Conservation (phyloP, 2,888 invertebrate species). For the Chalcis sispes region DNA sequence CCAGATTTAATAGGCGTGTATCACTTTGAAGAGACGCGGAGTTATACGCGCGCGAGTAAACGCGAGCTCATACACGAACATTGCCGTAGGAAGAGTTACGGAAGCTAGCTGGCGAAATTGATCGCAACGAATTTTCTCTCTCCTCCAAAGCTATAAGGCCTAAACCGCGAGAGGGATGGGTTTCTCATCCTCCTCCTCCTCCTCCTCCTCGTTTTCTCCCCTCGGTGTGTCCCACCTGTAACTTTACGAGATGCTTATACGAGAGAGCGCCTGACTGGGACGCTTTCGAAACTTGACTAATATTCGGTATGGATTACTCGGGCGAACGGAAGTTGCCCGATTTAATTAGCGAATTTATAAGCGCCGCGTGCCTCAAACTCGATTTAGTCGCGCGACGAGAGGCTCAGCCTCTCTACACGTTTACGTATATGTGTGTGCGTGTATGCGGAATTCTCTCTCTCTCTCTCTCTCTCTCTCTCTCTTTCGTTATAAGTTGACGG, state of each 20-base stretch:
- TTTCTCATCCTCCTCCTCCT: background rate
- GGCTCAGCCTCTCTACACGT: no score
- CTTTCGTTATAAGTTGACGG: constrained; percentile 35
- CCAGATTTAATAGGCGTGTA: constrained; percentile 31
- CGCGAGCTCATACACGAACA: no score
- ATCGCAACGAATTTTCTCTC: constrained; percentile 21
- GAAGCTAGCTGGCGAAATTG: background rate
- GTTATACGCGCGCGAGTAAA: no score
- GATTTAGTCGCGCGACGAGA: constrained; percentile 3
- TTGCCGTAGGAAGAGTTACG: background rate
- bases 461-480: no score
- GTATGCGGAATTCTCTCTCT: no score
- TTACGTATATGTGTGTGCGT: no score
- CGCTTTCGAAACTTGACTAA: constrained; percentile 45
- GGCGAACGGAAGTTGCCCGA: constrained; percentile 29
- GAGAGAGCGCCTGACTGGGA: background rate
- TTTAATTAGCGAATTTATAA: constrained; percentile 55
- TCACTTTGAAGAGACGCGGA: constrained; percentile 17
- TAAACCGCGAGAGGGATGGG: no score
- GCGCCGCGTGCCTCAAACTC: constrained; percentile 40
- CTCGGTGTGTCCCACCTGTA: background rate
- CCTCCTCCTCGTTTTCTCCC: background rate
- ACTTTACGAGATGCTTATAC: constrained; percentile 7
- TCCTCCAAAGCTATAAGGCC: background rate
- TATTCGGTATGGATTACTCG: constrained; percentile 44